These are phyloP conservation scores for Osmerus eperlanus DNA, from an alignment of 2,113 vertebrate species.

Conservation along the genomic window DNA sequence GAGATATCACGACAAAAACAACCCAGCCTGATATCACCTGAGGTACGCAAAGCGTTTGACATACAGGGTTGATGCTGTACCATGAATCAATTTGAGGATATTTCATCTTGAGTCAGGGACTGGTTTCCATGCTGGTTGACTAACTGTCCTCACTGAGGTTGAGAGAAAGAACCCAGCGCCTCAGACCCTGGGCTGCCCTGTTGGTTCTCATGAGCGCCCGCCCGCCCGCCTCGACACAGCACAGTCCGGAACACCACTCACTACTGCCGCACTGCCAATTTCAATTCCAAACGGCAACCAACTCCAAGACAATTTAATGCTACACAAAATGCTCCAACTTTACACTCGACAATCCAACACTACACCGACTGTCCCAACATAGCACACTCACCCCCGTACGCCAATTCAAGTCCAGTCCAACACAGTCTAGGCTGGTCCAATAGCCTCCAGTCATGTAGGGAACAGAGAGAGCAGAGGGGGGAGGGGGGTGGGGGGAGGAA, in stretches of 20 bases:
- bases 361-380: conserved; percentile 6
- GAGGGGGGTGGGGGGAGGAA: too few relatives aligned
- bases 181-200: conserved; percentile 1
- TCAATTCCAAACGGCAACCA: too few relatives aligned
- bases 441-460: conserved; percentile 28
- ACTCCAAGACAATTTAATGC: too few relatives aligned
- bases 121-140: not conserved
- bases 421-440: conserved; percentile 4
- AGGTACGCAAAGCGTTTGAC: too few relatives aligned
- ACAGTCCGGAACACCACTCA: conserved; percentile 15
- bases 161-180: not conserved
- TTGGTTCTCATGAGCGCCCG: not conserved
- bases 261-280: not conserved
- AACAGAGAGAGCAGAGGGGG: conserved; percentile 22
- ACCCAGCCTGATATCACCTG: too few relatives aligned
- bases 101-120: not conserved
- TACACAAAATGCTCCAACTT: not conserved
- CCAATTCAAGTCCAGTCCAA: not conserved
- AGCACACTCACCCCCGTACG: not conserved
- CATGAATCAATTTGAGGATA: too few relatives aligned
- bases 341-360: conserved; percentile 17
- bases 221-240: not conserved
- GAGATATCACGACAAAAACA: too few relatives aligned
- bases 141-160: not conserved
- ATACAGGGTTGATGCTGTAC: too few relatives aligned